Evolutionary conservation across 2,797 vertebrate species (phyloP), one percentile per base, ranked within the genome.

Genomic region (Enteromius unitaeniatus): DNA sequence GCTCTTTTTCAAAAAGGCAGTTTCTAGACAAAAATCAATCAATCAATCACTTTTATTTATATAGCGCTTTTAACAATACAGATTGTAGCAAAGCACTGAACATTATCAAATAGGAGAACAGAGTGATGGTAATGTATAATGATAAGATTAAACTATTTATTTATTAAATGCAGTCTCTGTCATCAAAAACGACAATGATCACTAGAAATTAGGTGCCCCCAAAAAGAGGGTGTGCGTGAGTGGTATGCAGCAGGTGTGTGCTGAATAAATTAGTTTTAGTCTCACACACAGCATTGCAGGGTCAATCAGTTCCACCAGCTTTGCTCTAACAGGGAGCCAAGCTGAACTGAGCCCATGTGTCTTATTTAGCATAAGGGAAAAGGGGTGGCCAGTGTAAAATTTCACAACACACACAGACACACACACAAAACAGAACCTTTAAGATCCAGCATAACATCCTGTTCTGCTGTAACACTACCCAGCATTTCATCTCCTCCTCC

Each of bases 241-340:
- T 62, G 28, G 13, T 34, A 17, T 75, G 42, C 28, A 49, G 75
- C 34, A 55, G 13, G 42, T 55, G 26, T 42, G 8, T 60, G 23
- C 40, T 62, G 15, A 84, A 84, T 84, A 28, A 82, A 82, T 86
- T 81, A 62, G 65, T 74, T 83, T 23, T n/a, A 69, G 31, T 62
- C n/a, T 49, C 34, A 72, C 49, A 34, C n/a, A 62, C 64, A 34
- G 26, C 53, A 49, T 42, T 42, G 11, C 58, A 34, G n/a, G 26
- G 40, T 68, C 69, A 78, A 81, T 53, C 78, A 40, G 79, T 70
- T 70, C 51, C 70, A 77, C 45, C 72, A 81, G 51, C 21, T 67
- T 64, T 76, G 14, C 42, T 53, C 60, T 15, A 55, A 7, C 40
- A 62, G 3, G 26, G 19, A 58, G 34, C 6, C 34, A 13, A 81